phyloP scores from a whole-genome alignment of 2,113 vertebrate species.

The Chaetura pelagica region DNA sequence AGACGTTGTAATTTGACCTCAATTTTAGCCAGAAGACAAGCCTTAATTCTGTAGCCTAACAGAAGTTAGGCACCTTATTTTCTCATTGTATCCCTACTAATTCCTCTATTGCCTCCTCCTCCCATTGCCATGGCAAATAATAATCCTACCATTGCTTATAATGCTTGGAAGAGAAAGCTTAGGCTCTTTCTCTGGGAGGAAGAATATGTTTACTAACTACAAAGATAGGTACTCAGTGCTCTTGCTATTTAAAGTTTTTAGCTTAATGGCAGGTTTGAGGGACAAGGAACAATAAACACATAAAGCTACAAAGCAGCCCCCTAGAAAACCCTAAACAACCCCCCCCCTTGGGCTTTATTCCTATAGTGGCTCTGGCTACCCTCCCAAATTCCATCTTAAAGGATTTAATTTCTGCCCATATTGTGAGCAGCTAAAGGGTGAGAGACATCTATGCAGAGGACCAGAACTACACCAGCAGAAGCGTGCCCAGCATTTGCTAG shows the following conservation, averaged over 20 bases:
- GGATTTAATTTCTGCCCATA: background rate
- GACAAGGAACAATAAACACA: background rate
- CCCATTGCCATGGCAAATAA: background rate
- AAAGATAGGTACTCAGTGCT: background rate
- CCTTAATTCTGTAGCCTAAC: background rate
- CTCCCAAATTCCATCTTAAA: background rate
- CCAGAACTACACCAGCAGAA: background rate
- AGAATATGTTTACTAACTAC: background rate
- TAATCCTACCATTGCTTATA: background rate
- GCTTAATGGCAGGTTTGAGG: background rate
- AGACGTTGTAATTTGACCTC: slow-evolving; percentile 15
- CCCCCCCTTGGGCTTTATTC: background rate
- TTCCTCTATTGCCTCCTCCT: background rate
- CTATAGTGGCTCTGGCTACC: background rate
- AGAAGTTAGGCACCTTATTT: background rate
- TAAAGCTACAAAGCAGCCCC: background rate
- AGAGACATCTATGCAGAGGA: background rate
- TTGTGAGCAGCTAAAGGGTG: background rate
- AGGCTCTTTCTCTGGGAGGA: background rate
- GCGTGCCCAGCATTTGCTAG: fast-evolving
- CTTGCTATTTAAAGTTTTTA: background rate
- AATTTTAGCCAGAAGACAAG: background rate
- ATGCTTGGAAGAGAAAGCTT: background rate
- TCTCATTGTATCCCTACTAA: background rate
- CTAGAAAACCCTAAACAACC: background rate